Base-by-base conservation (phyloP, 2,888 invertebrate genomes). In the Mellilla xanthometata region DNA sequence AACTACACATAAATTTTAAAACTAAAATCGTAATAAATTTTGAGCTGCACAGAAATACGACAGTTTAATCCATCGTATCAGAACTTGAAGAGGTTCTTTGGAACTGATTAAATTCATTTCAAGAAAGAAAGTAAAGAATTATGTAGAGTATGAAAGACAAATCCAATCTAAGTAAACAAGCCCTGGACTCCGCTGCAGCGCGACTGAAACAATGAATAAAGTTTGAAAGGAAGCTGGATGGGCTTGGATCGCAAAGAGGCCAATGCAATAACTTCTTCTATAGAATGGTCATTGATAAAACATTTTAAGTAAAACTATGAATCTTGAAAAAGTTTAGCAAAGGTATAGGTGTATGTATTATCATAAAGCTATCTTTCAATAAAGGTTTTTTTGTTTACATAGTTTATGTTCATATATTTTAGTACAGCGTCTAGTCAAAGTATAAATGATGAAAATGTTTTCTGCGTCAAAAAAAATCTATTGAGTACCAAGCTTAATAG, bases 161-260 rank as follows among this genome's bases (percentile, higher is more conserved):
- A 78, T 76, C 61, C 76, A 76, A 81, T 80, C 75, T 75, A 60
- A 63, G 68, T 66, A 69, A 74, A 75, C 70, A 68, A 62, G 56
- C 58, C 49, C 46, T 44, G 28, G 51, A 34, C 57, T 54, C 65
- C 68, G 65, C 46, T 76, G 78, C 75, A 76, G 69, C 61, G 68
- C 70, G 65, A 72, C 72, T 76, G 72, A 76, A 79, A 81, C 81
- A 83, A 82, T 85, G 79, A 80, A 76, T 74, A 77, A 81, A 84
- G 77, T 84, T 84, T 76, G 72, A 79, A 76, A 74, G 73, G 70
- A 51, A 45, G 42, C 63, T 67, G 70, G 67, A 56, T 60, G 57
- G 67, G 64, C 56, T 56, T 49, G 68, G 71, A 72, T 52, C 48
- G 51, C 49, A 36, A 27, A 38, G 9, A 5, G 2, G 3, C 8